These are phyloP conservation scores for Philotrypesis tridentata DNA, from an alignment of 1,140 invertebrate species.

Conservation along the genomic window DNA sequence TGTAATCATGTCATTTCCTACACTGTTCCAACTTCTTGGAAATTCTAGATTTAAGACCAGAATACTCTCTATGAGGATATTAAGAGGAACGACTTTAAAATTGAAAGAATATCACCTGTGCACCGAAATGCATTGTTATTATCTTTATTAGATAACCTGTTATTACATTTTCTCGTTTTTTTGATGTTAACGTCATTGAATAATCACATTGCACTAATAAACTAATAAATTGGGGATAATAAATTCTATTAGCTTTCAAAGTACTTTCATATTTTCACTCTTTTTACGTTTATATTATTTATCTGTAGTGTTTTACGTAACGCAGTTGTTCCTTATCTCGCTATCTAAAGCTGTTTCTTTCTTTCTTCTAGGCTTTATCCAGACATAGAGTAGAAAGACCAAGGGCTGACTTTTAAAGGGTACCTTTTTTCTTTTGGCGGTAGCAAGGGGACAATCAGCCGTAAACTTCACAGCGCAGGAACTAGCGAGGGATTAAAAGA, in stretches of 20 bases:
- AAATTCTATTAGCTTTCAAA: too few species aligned
- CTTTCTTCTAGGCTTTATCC: background rate
- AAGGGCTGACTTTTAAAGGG: background rate
- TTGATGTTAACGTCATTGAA: too few species aligned
- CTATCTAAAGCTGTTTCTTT: background rate
- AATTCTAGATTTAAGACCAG: background rate
- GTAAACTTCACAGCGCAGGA: background rate
- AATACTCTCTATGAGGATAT: background rate
- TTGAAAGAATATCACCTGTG: background rate
- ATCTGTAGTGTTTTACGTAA: background rate
- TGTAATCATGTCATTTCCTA: background rate
- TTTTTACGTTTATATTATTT: background rate
- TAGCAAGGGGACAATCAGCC: background rate
- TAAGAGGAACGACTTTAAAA: background rate
- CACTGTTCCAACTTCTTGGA: background rate
- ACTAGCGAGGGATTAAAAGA: slow-evolving; percentile 11
- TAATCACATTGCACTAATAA: too few species aligned
- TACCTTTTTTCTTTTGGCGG: background rate
- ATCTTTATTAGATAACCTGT: too few species aligned
- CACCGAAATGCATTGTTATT: too few species aligned
- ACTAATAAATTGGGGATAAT: too few species aligned
- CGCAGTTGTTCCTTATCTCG: background rate
- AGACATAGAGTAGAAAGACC: background rate
- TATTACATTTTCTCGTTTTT: too few species aligned
- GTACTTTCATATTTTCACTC: too few species aligned